Evolutionary conservation across 2,113 vertebrate species (phyloP).

Genomic region (Corydoras maculifer): DNA sequence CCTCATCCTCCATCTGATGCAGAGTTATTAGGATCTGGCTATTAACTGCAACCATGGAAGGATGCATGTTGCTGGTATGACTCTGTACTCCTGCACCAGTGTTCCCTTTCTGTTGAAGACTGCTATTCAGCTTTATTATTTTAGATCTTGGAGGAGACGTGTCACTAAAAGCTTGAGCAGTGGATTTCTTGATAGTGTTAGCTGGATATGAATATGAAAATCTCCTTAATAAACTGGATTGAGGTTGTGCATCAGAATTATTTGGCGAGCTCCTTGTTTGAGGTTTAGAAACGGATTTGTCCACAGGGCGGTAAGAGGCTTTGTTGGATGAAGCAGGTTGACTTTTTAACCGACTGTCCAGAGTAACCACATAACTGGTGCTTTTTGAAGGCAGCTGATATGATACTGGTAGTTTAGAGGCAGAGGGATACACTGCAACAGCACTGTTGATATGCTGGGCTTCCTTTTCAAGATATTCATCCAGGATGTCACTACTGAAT

Average conservation of each 20-base stretch:
- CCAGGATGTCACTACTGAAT: conserved; percentile 90
- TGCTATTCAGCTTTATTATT: background rate
- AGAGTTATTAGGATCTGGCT: conserved; percentile 57
- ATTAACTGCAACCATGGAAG: background rate
- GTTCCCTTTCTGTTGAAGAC: conserved; percentile 36
- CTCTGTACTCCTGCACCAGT: conserved; percentile 47
- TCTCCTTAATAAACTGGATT: background rate
- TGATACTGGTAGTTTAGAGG: conserved; percentile 67
- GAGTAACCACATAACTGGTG: conserved; percentile 89
- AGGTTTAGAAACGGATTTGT: conserved; percentile 34
- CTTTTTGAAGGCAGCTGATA: conserved; percentile 87
- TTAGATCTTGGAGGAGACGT: background rate
- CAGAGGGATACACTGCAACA: conserved; percentile 73
- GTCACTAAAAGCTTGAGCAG: conserved; percentile 40
- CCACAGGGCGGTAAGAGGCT: conserved; percentile 51
- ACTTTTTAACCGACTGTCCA: conserved; percentile 70
- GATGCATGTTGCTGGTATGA: background rate
- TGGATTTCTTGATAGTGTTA: background rate
- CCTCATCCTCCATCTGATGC: conserved; percentile 71
- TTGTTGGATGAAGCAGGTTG: conserved; percentile 54
- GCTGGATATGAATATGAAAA: too few relatives aligned
- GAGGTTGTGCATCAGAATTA: background rate
- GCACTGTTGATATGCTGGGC: conserved; percentile 84
- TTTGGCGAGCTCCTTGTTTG: background rate
- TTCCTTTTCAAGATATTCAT: conserved; percentile 91